These are phyloP conservation scores for Okapia johnstoni DNA, from an alignment of 2,113 vertebrate species.

Conservation along the genomic window DNA sequence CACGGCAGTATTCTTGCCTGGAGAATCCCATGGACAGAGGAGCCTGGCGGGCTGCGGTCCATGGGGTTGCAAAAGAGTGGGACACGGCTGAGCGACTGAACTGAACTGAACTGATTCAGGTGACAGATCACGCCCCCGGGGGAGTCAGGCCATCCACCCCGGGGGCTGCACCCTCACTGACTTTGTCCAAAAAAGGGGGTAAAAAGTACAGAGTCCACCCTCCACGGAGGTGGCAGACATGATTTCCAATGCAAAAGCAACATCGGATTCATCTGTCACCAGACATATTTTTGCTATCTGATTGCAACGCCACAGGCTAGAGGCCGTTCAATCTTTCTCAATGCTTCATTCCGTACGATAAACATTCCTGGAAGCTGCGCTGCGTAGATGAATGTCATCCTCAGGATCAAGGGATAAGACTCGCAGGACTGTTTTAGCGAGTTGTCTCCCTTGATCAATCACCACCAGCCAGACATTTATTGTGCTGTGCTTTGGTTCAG, in stretches of 20 bases:
- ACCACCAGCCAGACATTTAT: rapidly evolving
- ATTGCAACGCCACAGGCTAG: neutral
- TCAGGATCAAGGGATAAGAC: neutral
- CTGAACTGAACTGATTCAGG: too few relatives aligned
- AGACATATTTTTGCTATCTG: neutral
- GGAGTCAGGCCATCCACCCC: rapidly evolving
- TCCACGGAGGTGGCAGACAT: neutral
- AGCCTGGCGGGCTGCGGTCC: neutral
- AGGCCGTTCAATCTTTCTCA: neutral
- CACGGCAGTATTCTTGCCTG: neutral
- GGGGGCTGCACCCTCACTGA: too few relatives aligned
- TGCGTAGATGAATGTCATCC: neutral
- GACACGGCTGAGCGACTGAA: neutral
- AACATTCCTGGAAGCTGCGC: neutral
- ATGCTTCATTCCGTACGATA: neutral
- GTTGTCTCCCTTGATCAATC: neutral
- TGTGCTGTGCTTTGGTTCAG: rapidly evolving
- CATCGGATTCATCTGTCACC: neutral
- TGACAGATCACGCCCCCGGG: rapidly evolving
- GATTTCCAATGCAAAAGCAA: neutral
- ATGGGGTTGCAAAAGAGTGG: rapidly evolving
- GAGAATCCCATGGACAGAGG: neutral
- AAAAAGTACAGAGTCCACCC: too few relatives aligned
- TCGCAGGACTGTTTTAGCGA: neutral
- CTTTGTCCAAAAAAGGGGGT: rapidly evolving